These are phyloP conservation scores for Andinoacara biseriatus DNA, from an alignment of 2,113 vertebrate genomes.

Conservation along the genomic window DNA sequence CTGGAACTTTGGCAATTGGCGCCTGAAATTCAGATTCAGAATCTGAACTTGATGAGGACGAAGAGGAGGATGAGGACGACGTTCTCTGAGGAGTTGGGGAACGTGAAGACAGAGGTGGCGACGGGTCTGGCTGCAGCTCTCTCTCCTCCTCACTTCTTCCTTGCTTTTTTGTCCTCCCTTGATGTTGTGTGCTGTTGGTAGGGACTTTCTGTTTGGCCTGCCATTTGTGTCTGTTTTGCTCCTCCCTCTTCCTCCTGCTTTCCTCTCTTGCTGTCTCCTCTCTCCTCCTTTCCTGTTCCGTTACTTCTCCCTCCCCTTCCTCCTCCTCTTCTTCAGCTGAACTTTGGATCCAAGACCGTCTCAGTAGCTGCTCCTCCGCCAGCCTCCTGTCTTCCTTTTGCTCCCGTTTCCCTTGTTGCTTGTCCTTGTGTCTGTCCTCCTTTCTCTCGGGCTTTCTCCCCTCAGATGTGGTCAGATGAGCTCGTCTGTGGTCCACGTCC, in stretches of 20 bases:
- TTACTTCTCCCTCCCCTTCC: constrained; percentile 71
- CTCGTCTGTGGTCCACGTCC: constrained; percentile 52
- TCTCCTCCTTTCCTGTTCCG: constrained; percentile 75
- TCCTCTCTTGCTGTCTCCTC: constrained; percentile 59
- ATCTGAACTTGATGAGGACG: constrained; percentile 83
- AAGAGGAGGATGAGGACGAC: constrained; percentile 75
- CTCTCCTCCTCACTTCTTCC: constrained; percentile 58
- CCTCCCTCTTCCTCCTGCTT: constrained; percentile 64
- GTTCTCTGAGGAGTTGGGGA: constrained; percentile 71
- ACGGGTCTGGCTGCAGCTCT: constrained; percentile 73
- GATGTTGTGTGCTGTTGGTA: constrained; percentile 25
- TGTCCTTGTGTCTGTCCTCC: constrained; percentile 49
- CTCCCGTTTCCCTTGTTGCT: constrained; percentile 47
- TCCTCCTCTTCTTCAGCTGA: constrained; percentile 77
- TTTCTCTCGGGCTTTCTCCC: constrained; percentile 44
- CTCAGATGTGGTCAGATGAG: constrained; percentile 23
- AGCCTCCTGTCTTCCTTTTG: constrained; percentile 78
- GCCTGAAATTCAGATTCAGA: constrained; percentile 82
- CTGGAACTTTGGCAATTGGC: constrained; percentile 78
- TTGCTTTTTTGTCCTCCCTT: constrained; percentile 33
- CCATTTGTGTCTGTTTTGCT: constrained; percentile 62
- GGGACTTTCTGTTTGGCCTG: constrained; percentile 51
- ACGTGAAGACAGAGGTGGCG: constrained; percentile 72
- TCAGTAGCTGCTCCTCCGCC: constrained; percentile 81
- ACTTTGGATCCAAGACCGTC: constrained; percentile 77